Conservation (phyloP, 1,140 invertebrate species). For the Pantala flavescens region DNA sequence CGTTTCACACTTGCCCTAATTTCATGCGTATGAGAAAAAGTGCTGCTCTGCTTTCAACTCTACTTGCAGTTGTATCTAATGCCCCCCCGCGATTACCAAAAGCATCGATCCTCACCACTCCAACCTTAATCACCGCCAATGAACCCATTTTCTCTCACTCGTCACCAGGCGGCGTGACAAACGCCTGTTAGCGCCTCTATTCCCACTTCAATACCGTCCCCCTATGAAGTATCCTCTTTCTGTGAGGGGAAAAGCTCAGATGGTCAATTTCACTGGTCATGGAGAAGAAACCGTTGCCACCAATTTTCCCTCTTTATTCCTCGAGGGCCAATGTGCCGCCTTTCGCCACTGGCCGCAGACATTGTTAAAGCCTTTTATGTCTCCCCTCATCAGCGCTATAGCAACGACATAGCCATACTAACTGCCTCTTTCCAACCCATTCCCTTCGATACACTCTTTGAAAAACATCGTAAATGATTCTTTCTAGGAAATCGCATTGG, state of each 20-base stretch:
- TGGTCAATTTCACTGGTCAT: not conserved
- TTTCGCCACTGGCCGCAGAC: not conserved
- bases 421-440: not conserved
- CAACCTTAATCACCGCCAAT: not conserved
- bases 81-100: not conserved
- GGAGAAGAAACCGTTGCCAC: not conserved
- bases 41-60: no score
- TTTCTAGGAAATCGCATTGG: no score
- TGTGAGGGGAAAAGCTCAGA: not conserved
- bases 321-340: not conserved
- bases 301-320: not conserved
- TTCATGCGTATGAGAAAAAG: no score
- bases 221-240: not conserved
- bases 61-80: no score
- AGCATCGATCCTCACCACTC: not conserved
- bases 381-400: not conserved
- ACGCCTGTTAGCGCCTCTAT: not conserved
- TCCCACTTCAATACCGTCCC: not conserved
- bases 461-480: not conserved
- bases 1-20: no score
- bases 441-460: not conserved
- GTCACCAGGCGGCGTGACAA: not conserved
- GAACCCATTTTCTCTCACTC: not conserved
- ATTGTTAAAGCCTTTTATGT: conserved; percentile 10
- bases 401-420: not conserved